Evolutionary conservation across 2,113 vertebrate species (phyloP).

Genomic region (Sitta europaea): DNA sequence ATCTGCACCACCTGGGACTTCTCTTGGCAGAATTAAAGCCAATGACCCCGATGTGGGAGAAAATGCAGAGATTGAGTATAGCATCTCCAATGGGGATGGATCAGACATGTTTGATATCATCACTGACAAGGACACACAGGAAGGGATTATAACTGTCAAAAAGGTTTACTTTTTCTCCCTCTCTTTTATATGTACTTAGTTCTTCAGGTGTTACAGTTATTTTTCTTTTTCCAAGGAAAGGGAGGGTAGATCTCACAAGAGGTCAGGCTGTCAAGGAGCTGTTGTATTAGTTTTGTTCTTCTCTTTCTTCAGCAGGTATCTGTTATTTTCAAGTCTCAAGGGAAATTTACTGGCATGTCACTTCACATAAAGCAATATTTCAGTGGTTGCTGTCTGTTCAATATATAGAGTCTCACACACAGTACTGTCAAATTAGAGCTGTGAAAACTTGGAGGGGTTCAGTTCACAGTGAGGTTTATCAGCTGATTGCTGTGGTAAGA

Average conservation of each 20-base stretch:
- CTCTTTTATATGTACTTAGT: conserved; percentile 45
- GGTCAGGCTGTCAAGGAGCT: conserved; percentile 34
- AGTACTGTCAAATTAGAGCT: conserved; percentile 8
- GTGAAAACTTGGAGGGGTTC: neutral
- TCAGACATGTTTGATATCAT: conserved; percentile 86
- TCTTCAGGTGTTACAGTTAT: neutral
- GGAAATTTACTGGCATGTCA: conserved; percentile 44
- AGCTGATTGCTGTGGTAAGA: neutral
- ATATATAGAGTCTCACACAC: neutral
- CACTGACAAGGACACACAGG: conserved; percentile 91
- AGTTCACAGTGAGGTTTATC: neutral
- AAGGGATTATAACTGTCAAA: conserved; percentile 92
- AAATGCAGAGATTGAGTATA: conserved; percentile 91
- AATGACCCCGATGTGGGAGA: conserved; percentile 87
- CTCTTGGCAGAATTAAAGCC: conserved; percentile 90
- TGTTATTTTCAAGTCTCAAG: conserved; percentile 26
- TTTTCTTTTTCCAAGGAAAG: conserved; percentile 3
- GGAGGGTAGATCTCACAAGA: neutral
- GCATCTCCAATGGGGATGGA: conserved; percentile 81
- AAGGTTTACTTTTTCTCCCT: conserved; percentile 76
- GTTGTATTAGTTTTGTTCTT: conserved; percentile 41
- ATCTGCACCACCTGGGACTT: conserved; percentile 82
- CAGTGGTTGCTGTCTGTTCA: neutral
- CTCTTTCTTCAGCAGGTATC: conserved; percentile 8
- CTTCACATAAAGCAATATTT: conserved; percentile 52